A percentile compares a stretch with the other conserved stretches of the same genome.
These are phyloP conservation scores for Indicator indicator DNA, from an alignment of 2,113 vertebrate genomes.

Conservation along the genomic window DNA sequence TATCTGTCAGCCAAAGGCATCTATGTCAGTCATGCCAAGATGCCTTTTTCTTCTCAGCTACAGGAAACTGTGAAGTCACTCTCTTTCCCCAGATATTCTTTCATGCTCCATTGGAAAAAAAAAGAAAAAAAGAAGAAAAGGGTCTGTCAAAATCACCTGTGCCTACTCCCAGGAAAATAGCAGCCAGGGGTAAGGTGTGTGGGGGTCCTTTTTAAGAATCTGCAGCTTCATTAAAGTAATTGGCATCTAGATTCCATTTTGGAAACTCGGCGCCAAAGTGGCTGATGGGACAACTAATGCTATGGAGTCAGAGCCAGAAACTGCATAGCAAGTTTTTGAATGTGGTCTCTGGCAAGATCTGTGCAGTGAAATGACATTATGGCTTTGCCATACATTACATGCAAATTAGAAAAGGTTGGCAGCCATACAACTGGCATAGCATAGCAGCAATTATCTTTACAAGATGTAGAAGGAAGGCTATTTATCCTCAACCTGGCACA, in stretches of 20 bases:
- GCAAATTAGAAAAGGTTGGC: slow-evolving; percentile 47
- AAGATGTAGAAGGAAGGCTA: background rate
- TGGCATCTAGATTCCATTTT: background rate
- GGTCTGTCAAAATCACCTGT: background rate
- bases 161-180: background rate
- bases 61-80: background rate
- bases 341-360: slow-evolving; percentile 4
- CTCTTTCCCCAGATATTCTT: slow-evolving; percentile 11
- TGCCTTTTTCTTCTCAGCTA: background rate
- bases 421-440: slow-evolving; percentile 10
- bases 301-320: slow-evolving; percentile 7
- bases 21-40: background rate
- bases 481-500: background rate
- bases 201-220: background rate
- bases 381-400: slow-evolving; percentile 44
- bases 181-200: background rate
- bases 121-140: background rate
- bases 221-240: slow-evolving; percentile 34
- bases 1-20: slow-evolving; percentile 9
- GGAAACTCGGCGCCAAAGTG: background rate
- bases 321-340: background rate
- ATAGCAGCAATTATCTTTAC: slow-evolving; percentile 2
- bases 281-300: slow-evolving; percentile 8
- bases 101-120: background rate
- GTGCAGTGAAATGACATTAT: slow-evolving; percentile 8